phyloP scores from a whole-genome alignment of 2,113 vertebrate genomes.

The Thunnus maccoyii region DNA sequence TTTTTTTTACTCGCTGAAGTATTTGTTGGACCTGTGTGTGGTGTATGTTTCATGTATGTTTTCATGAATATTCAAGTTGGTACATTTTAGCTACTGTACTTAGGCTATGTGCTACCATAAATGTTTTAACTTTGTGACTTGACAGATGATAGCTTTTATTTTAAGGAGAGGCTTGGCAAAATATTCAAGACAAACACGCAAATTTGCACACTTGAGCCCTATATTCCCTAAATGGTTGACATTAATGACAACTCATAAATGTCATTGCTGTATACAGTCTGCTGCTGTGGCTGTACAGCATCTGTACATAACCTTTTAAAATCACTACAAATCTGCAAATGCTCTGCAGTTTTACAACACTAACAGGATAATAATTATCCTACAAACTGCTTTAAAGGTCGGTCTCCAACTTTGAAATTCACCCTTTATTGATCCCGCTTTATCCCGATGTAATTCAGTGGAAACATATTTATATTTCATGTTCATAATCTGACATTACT shows the following conservation, averaged over 20 bases:
- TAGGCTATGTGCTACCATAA: neutral
- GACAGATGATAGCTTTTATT: neutral
- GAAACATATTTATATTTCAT: conserved; percentile 26
- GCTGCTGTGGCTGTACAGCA: conserved; percentile 3
- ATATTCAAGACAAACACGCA: neutral
- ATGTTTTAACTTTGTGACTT: conserved; percentile 2
- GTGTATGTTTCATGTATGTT: too few relatives aligned
- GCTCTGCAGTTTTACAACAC: neutral
- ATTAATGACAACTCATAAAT: conserved; percentile 35
- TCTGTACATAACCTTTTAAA: conserved; percentile 10
- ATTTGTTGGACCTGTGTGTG: neutral
- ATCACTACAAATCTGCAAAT: conserved; percentile 5
- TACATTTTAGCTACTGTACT: neutral
- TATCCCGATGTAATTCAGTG: conserved; percentile 9
- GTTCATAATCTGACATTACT: conserved; percentile 12
- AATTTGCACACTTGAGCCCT: neutral
- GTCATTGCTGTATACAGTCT: conserved; percentile 12
- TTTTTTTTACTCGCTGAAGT: neutral
- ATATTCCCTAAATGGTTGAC: conserved; percentile 2
- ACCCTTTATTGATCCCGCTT: neutral
- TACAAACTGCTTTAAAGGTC: conserved; percentile 4
- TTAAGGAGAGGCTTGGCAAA: neutral
- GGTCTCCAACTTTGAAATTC: conserved; percentile 15
- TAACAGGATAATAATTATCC: neutral
- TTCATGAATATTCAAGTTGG: neutral